Conservation (phyloP, 1,140 invertebrate genomes). For the Ceratina australensis region DNA sequence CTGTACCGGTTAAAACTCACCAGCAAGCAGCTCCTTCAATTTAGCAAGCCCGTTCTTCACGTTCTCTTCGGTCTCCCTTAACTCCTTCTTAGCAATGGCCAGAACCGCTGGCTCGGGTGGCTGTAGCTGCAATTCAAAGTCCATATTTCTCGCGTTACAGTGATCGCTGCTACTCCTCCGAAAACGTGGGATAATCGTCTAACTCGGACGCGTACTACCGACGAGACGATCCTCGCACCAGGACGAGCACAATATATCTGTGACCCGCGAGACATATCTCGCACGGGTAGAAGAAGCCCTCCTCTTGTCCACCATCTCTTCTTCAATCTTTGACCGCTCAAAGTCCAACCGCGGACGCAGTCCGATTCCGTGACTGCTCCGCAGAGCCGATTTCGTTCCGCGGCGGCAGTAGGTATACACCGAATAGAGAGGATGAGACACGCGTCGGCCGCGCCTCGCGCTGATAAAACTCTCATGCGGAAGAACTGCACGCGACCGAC, state of each 20-base stretch:
- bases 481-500: background rate
- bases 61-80: slow-evolving; percentile 84
- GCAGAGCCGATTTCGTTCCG: background rate
- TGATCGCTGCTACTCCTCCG: background rate
- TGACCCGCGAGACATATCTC: slow-evolving; percentile 58
- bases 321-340: slow-evolving; percentile 76
- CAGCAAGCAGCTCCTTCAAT: slow-evolving; percentile 82
- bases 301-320: slow-evolving; percentile 69
- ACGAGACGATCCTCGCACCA: slow-evolving; percentile 57
- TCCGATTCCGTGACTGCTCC: background rate
- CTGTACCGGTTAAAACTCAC: no score
- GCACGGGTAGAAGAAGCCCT: slow-evolving; percentile 58
- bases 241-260: slow-evolving; percentile 70
- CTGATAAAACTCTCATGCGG: slow-evolving; percentile 16
- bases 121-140: slow-evolving; percentile 61
- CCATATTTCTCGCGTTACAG: slow-evolving; percentile 64
- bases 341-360: slow-evolving; percentile 69
- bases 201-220: background rate
- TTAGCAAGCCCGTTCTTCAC: slow-evolving; percentile 82
- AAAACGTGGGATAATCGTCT: background rate
- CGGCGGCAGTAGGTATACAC: background rate
- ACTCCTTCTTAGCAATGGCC: slow-evolving; percentile 83
- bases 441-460: background rate
- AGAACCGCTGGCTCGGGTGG: slow-evolving; percentile 70
- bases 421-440: slow-evolving; percentile 3